Percentiles rank a stretch among this genome's conserved stretches.
Evolutionary conservation across 1,140 invertebrate species (phyloP).

Genomic region (Parapsyche elsis): DNA sequence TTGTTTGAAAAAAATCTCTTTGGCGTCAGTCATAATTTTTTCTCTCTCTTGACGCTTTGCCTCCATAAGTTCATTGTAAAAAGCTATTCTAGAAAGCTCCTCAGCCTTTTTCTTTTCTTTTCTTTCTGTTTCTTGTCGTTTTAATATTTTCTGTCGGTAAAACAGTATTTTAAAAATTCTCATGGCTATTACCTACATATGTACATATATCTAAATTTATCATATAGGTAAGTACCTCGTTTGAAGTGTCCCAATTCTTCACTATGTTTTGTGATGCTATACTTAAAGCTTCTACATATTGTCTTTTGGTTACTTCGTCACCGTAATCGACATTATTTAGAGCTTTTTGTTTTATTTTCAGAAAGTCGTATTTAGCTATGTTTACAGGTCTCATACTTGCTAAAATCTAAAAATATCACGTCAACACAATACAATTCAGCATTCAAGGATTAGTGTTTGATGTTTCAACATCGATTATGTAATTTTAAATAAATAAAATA

Average conservation of each 20-base stretch:
- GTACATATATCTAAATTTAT: neutral
- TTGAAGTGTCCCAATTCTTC: slow-evolving; percentile 62
- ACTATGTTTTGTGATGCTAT: slow-evolving; percentile 60
- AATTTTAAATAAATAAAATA: too few species aligned
- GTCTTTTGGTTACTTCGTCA: slow-evolving; percentile 6
- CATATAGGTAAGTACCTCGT: slow-evolving; percentile 58
- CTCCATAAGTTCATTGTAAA: slow-evolving; percentile 63
- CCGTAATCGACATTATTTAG: neutral
- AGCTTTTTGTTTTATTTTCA: neutral
- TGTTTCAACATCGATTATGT: too few species aligned
- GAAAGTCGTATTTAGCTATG: neutral
- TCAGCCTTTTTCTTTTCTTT: slow-evolving; percentile 59
- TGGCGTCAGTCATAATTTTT: slow-evolving; percentile 61
- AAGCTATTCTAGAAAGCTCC: slow-evolving; percentile 60
- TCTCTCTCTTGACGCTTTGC: slow-evolving; percentile 59
- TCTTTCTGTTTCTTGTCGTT: slow-evolving; percentile 63
- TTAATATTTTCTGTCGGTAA: slow-evolving; percentile 61
- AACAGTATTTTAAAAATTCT: neutral
- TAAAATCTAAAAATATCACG: too few species aligned
- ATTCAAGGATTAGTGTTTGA: too few species aligned
- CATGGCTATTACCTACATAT: neutral
- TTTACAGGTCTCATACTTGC: neutral
- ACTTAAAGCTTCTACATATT: slow-evolving; percentile 59
- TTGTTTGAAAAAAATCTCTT: slow-evolving; percentile 64
- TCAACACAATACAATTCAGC: too few species aligned